Evolutionary conservation across 2,888 invertebrate genomes (phyloP).

Genomic region (Ophioninae sp.): DNA sequence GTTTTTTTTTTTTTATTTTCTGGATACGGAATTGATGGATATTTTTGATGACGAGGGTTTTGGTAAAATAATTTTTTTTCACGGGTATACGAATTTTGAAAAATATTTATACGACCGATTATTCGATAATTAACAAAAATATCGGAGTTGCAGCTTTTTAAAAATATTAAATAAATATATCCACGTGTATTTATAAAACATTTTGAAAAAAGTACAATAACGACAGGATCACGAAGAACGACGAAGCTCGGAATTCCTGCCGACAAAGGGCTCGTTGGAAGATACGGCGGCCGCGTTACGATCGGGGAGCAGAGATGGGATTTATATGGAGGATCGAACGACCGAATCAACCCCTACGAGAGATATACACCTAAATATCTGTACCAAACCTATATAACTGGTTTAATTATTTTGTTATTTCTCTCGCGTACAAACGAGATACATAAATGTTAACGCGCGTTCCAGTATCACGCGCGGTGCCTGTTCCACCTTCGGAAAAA

Average conservation of each 20-base stretch:
- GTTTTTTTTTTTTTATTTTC: no score
- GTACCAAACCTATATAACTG: neutral
- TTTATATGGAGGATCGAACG: neutral
- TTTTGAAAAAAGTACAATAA: neutral
- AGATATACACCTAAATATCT: neutral
- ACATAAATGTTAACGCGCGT: constrained; percentile 5
- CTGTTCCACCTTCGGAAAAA: neutral
- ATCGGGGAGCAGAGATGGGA: neutral
- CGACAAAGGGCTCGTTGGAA: neutral
- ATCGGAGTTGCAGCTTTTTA: no score
- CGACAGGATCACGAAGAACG: neutral
- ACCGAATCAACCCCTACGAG: neutral
- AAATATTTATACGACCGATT: no score
- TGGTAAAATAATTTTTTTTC: no score
- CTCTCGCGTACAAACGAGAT: neutral
- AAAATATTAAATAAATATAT: no score
- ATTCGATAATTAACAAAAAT: no score
- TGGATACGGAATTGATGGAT: no score
- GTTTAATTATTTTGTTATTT: constrained; percentile 27
- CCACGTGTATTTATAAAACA: no score
- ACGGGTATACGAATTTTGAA: no score
- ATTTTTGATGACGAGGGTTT: no score
- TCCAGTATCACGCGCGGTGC: neutral
- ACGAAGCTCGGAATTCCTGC: neutral
- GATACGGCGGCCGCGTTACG: neutral